Base-by-base conservation (phyloP, 2,797 vertebrate species). In the Oophaga sylvatica region DNA sequence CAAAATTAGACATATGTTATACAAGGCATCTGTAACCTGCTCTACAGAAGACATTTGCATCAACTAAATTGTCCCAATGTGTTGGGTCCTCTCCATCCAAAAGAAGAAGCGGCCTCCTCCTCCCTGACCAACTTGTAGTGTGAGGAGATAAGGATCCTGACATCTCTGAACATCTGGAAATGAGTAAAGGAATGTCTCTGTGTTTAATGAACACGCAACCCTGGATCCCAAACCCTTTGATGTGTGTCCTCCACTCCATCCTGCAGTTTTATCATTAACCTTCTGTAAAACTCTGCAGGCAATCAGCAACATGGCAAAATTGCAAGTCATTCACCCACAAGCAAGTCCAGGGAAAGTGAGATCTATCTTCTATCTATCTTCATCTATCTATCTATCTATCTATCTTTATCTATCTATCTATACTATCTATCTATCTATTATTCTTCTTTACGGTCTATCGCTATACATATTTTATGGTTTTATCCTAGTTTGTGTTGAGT, bases 211-310 rank as follows among this genome's bases (percentile, higher is more conserved):
- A 62, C 76, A 56, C 67, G 26, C 53, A 26, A 63, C 60, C 48
- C 78, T 65, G 59, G 68, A 71, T 35, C 57, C 53, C 59, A 63
- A 20, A 45, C 10, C 48, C 78, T 88, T 88, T 88, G 87, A 88
- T 85, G 87, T 88, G 77, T 59, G 76, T 65, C 20, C 75, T 89
- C 89, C 84, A 57, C 31, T 87, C 85, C 48, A 80, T 68, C 62
- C 77, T 26, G 26, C 60, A 83, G 87, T 83, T 91, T 92, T 87
- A 90, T 90, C 89, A 90, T 90, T 87, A 91, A 90, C 81, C 70
- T 87, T 7, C 19, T 88, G 88, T 91, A 89, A 90, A 91, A 22
- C 62, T 89, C 83, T 71, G 22, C 83, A 80, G 73, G n/a, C 5
- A 56, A 29, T 83, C 85, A 89, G 84, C 53, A 90, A 29, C 67